These are phyloP conservation scores for Pardosa pseudoannulata DNA, from an alignment of 2,888 invertebrate genomes.

Conservation along the genomic window DNA sequence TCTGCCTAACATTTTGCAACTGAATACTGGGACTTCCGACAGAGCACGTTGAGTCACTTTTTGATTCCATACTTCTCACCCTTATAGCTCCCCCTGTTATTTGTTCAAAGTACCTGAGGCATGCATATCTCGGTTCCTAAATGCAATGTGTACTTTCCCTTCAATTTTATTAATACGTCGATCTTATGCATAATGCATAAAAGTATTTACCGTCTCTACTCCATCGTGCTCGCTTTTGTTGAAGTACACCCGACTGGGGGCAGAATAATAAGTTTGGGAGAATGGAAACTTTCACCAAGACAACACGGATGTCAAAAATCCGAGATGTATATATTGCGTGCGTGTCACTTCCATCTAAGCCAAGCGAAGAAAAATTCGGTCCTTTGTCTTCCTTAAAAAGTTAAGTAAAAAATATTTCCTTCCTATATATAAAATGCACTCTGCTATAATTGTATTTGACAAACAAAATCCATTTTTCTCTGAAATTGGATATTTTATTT, in stretches of 20 bases:
- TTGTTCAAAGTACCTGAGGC: slow-evolving; percentile 55
- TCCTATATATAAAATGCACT: too few relatives aligned
- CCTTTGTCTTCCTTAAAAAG: too few relatives aligned
- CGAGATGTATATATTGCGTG: too few relatives aligned
- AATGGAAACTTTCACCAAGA: background rate
- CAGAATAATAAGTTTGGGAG: slow-evolving; percentile 35
- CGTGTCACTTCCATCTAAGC: too few relatives aligned
- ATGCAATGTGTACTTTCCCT: slow-evolving; percentile 35
- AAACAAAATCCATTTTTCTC: too few relatives aligned
- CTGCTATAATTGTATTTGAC: too few relatives aligned
- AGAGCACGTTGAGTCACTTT: slow-evolving; percentile 31
- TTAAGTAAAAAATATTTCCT: too few relatives aligned
- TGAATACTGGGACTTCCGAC: too few relatives aligned
- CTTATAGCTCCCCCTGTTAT: slow-evolving; percentile 26
- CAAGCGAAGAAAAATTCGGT: too few relatives aligned
- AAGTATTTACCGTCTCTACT: slow-evolving; percentile 34
- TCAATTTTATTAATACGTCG: slow-evolving; percentile 55
- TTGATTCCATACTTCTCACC: background rate
- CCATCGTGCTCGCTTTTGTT: slow-evolving; percentile 34
- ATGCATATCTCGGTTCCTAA: slow-evolving; percentile 1
- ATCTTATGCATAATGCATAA: slow-evolving; percentile 67
- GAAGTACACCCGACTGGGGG: slow-evolving; percentile 22
- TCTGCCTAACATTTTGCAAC: too few relatives aligned
- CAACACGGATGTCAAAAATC: too few relatives aligned
- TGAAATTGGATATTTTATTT: too few relatives aligned